A percentile compares a stretch with the other conserved stretches of the same genome.
Evolutionary conservation across 2,797 vertebrate species (phyloP).

Genomic region (Dromococcyx pavoninus): DNA sequence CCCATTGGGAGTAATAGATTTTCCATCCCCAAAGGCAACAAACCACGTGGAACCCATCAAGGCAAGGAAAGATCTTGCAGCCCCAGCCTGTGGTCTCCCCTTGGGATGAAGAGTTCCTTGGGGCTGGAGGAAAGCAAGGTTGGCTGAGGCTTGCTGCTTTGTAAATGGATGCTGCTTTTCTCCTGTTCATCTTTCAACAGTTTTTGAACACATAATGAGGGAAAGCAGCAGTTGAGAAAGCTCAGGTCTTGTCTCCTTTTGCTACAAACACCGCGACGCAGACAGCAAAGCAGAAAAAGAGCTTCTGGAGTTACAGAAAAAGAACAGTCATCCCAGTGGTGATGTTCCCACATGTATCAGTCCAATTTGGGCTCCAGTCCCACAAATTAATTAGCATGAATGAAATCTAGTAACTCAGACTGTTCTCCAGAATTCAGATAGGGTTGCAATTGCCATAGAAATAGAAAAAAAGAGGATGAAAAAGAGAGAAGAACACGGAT

Average conservation of each 20-base stretch:
- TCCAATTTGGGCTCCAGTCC: not conserved
- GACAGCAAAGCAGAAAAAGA: not conserved
- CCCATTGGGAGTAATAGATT: not conserved
- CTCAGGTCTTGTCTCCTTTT: not conserved
- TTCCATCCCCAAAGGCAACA: fast-evolving
- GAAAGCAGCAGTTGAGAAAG: not conserved
- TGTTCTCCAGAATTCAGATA: not conserved
- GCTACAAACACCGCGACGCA: fast-evolving
- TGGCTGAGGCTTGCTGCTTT: not conserved
- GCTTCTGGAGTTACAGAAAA: not conserved
- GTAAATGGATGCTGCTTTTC: not conserved
- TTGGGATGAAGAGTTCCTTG: not conserved
- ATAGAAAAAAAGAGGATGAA: not conserved
- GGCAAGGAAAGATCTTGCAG: not conserved
- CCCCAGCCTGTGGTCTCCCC: not conserved
- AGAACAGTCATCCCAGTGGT: not conserved
- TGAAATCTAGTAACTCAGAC: not conserved
- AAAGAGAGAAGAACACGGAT: not conserved
- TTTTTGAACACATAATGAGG: not conserved
- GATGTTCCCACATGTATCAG: not conserved
- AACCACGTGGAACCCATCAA: fast-evolving
- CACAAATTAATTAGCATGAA: not conserved
- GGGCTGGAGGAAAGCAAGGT: not conserved
- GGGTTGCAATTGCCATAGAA: not conserved
- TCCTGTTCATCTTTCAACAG: not conserved